Percentiles rank a stretch among this genome's conserved stretches.
Evolutionary conservation across 2,888 invertebrate genomes (phyloP).

Genomic region (Sesia bembeciformis): DNA sequence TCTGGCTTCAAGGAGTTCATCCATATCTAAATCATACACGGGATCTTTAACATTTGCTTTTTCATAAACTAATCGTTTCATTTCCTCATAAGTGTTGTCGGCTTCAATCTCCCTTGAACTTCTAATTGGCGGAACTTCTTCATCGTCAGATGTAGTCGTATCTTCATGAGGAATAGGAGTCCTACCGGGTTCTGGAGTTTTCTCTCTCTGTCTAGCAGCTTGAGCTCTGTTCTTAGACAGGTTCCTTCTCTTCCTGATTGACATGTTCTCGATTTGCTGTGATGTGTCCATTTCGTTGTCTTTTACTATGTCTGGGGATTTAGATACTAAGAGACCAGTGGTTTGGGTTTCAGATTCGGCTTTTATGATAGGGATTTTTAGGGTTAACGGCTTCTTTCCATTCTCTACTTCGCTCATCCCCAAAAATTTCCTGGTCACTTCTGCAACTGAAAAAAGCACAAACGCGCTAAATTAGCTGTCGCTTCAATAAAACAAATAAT

Average conservation of each 20-base stretch:
- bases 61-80: constrained; percentile 59
- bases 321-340: constrained; percentile 30
- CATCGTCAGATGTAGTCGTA: constrained; percentile 76
- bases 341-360: constrained; percentile 52
- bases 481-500: neutral
- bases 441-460: constrained; percentile 32
- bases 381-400: constrained; percentile 22
- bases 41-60: constrained; percentile 55
- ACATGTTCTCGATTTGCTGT: constrained; percentile 66
- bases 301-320: constrained; percentile 30
- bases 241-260: constrained; percentile 76
- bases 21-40: constrained; percentile 58
- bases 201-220: constrained; percentile 61
- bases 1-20: constrained; percentile 61
- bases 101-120: constrained; percentile 63
- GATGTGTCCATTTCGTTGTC: constrained; percentile 43
- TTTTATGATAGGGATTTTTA: constrained; percentile 43
- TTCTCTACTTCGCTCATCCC: constrained; percentile 48
- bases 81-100: constrained; percentile 64
- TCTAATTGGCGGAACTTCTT: constrained; percentile 40
- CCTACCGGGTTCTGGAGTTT: constrained; percentile 65
- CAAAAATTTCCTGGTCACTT: constrained; percentile 11
- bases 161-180: constrained; percentile 73
- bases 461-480: neutral
- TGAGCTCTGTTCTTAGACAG: constrained; percentile 72